phyloP scores from a whole-genome alignment of 2,797 vertebrate species.

The Danio aesculapii region DNA sequence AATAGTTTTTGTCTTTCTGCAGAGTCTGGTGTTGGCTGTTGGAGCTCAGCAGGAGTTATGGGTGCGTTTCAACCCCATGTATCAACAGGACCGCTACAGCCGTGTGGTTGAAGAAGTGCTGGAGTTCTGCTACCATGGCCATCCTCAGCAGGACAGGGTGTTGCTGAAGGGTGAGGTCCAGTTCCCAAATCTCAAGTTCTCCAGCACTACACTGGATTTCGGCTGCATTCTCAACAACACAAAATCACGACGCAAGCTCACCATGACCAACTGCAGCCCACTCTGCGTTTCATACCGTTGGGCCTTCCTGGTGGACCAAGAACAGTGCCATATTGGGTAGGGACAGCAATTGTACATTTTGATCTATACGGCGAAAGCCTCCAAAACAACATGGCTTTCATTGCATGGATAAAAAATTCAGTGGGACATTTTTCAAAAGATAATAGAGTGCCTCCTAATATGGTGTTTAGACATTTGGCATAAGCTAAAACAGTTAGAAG shows the following conservation, averaged over 20 bases:
- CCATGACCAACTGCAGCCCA: constrained; percentile 84
- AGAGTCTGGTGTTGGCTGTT: constrained; percentile 79
- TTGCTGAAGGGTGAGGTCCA: constrained; percentile 79
- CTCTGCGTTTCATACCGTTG: constrained; percentile 83
- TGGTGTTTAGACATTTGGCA: neutral
- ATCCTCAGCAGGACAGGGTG: constrained; percentile 80
- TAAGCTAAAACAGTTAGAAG: neutral
- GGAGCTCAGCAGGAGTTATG: constrained; percentile 74
- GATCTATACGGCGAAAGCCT: no score
- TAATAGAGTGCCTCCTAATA: no score
- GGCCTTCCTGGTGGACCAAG: constrained; percentile 74
- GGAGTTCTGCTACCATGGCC: constrained; percentile 79
- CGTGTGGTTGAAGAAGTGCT: constrained; percentile 77
- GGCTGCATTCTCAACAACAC: constrained; percentile 85
- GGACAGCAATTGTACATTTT: neutral
- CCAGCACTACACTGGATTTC: constrained; percentile 82
- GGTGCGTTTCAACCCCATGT: constrained; percentile 84
- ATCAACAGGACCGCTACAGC: constrained; percentile 68
- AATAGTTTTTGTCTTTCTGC: constrained; percentile 49
- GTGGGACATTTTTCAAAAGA: neutral
- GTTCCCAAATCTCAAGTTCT: constrained; percentile 86
- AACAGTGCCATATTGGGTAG: constrained; percentile 73
- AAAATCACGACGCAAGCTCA: constrained; percentile 69
- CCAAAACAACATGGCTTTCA: no score
- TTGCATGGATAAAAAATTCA: neutral